These are phyloP conservation scores for Syrmaticus mikado DNA, from an alignment of 2,113 vertebrate genomes.

Conservation along the genomic window DNA sequence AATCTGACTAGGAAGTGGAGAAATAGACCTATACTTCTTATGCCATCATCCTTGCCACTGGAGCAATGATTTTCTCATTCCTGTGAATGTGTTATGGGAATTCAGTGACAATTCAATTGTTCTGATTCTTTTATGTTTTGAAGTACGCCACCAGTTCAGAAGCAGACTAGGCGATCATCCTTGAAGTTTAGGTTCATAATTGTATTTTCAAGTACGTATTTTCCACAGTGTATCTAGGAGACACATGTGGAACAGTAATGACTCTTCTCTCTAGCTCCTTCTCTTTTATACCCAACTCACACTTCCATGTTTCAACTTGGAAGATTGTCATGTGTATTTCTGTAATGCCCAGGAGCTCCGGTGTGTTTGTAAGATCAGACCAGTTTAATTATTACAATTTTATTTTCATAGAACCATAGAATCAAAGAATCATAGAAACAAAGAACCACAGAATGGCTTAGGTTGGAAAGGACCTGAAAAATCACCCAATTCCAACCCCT, in stretches of 20 bases:
- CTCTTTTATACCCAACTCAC: not conserved
- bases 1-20: not conserved
- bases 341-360: not conserved
- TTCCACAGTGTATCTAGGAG: not conserved
- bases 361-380: not conserved
- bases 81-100: not conserved
- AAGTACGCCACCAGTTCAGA: not conserved
- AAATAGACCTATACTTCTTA: not conserved
- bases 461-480: too few species aligned
- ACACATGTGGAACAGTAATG: not conserved
- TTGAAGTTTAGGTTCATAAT: not conserved
- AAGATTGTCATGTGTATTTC: not conserved
- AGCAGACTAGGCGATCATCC: not conserved
- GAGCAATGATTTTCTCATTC: fast-evolving
- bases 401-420: not conserved
- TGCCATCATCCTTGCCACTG: not conserved
- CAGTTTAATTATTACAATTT: not conserved
- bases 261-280: not conserved
- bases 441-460: too few species aligned
- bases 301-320: not conserved
- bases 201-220: not conserved
- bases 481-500: too few species aligned
- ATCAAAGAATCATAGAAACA: too few species aligned
- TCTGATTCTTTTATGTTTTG: not conserved
- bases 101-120: not conserved